Conservation (phyloP, 2,888 invertebrate genomes). For the Trichopoda pennipes region DNA sequence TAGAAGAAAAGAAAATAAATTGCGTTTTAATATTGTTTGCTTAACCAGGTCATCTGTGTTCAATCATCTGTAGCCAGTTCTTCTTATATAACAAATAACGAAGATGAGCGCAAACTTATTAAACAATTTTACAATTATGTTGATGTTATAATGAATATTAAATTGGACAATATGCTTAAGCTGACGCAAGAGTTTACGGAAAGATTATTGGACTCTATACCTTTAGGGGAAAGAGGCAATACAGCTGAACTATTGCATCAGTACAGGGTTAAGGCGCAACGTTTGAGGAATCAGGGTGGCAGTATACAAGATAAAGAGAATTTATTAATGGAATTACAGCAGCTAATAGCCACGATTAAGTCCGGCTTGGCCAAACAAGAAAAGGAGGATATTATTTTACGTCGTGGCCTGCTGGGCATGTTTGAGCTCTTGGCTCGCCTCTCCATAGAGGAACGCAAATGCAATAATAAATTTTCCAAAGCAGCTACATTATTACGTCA, state of each 20-base stretch:
- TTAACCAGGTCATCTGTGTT: constrained; percentile 17
- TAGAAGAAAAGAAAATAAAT: constrained; percentile 6
- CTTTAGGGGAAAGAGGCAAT: constrained; percentile 66
- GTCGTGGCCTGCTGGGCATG: constrained; percentile 66
- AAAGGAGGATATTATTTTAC: constrained; percentile 66
- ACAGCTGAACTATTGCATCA: constrained; percentile 66
- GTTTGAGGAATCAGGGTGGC: constrained; percentile 38
- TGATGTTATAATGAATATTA: constrained; percentile 63
- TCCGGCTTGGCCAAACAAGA: constrained; percentile 68
- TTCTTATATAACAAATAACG: constrained; percentile 3
- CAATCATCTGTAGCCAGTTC: background rate
- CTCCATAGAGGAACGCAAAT: constrained; percentile 68
- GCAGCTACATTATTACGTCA: constrained; percentile 47
- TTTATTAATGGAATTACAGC: constrained; percentile 64
- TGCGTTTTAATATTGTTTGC: constrained; percentile 40
- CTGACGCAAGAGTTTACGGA: constrained; percentile 62
- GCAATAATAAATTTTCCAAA: constrained; percentile 62
- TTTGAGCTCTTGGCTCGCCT: constrained; percentile 69
- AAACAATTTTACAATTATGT: constrained; percentile 68
- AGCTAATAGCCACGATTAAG: constrained; percentile 66
- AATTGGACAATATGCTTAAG: constrained; percentile 66
- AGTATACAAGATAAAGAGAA: constrained; percentile 62
- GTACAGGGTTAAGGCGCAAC: constrained; percentile 62
- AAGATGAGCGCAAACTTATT: constrained; percentile 58
- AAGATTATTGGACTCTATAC: constrained; percentile 65